Evolutionary conservation across 2,113 vertebrate genomes (phyloP).

Genomic region (Pangasianodon gigas): DNA sequence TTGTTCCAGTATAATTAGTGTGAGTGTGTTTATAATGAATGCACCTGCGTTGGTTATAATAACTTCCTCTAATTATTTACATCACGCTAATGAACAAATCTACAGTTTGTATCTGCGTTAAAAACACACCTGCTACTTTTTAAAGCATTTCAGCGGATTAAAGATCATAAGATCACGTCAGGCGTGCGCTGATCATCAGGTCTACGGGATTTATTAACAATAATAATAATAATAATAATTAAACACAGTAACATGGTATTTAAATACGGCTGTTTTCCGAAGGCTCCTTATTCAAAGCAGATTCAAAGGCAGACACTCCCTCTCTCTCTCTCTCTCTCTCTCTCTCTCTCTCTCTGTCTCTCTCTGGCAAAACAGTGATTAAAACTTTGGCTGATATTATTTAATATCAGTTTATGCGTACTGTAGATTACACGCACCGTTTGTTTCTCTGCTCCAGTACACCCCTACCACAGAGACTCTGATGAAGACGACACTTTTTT

Average conservation of each 20-base stretch:
- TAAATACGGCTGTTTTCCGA: too few relatives aligned
- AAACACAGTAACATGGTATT: too few relatives aligned
- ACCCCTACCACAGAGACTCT: background rate
- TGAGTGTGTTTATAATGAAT: background rate
- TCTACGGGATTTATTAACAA: too few relatives aligned
- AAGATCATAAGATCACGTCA: background rate
- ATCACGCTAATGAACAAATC: background rate
- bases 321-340: background rate
- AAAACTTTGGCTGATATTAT: background rate
- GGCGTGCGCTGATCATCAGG: too few relatives aligned
- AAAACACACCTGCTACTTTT: background rate
- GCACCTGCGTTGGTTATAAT: background rate
- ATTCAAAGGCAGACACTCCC: too few relatives aligned
- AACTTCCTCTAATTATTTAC: background rate
- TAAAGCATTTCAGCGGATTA: background rate
- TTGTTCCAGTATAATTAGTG: background rate
- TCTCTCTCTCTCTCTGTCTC: background rate
- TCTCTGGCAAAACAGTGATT: background rate
- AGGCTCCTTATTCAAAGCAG: background rate
- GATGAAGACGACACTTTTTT: background rate
- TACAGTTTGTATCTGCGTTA: too few relatives aligned
- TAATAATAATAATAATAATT: too few relatives aligned
- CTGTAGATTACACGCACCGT: background rate
- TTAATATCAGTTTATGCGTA: background rate
- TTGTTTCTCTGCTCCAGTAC: background rate